Conservation (phyloP, 2,888 invertebrate genomes). For the Arge pagana region DNA sequence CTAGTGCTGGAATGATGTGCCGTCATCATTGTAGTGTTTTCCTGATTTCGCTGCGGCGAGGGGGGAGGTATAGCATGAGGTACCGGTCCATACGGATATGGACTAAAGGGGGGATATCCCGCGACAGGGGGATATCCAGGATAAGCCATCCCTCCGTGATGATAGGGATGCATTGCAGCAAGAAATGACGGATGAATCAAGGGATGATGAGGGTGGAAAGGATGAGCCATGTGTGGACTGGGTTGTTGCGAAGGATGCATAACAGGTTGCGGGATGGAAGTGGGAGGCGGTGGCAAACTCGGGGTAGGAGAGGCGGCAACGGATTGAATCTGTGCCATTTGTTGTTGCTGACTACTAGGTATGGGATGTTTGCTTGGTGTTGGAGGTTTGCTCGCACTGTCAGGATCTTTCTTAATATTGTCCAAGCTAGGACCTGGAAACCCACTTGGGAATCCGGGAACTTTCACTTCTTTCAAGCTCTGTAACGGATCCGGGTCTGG, state of each 20-base stretch:
- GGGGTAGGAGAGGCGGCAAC: conserved; percentile 52
- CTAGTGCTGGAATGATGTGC: conserved; percentile 72
- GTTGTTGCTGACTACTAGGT: conserved; percentile 27
- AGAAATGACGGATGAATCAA: conserved; percentile 72
- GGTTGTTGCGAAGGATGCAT: conserved; percentile 79
- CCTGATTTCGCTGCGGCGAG: conserved; percentile 59
- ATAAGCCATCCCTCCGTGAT: conserved; percentile 62
- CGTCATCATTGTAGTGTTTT: conserved; percentile 71
- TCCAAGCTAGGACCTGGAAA: conserved; percentile 72
- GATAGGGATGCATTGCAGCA: conserved; percentile 73
- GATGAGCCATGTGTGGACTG: conserved; percentile 68
- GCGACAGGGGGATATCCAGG: conserved; percentile 56
- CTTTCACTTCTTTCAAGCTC: conserved; percentile 79
- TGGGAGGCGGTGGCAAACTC: conserved; percentile 65
- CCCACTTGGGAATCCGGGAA: conserved; percentile 71
- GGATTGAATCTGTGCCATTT: conserved; percentile 48
- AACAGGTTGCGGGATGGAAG: conserved; percentile 69
- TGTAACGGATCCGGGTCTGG: conserved; percentile 72
- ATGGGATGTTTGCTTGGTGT: conserved; percentile 53
- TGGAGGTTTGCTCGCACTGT: conserved; percentile 56
- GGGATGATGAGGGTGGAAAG: conserved; percentile 77
- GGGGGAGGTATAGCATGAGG: conserved; percentile 76
- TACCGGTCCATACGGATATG: conserved; percentile 74
- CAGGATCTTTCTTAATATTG: conserved; percentile 77
- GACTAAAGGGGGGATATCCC: conserved; percentile 57